Percentiles rank a stretch among this genome's conserved stretches.
Conservation (phyloP, 2,888 invertebrate genomes). For the Heteromurus nitidus region DNA sequence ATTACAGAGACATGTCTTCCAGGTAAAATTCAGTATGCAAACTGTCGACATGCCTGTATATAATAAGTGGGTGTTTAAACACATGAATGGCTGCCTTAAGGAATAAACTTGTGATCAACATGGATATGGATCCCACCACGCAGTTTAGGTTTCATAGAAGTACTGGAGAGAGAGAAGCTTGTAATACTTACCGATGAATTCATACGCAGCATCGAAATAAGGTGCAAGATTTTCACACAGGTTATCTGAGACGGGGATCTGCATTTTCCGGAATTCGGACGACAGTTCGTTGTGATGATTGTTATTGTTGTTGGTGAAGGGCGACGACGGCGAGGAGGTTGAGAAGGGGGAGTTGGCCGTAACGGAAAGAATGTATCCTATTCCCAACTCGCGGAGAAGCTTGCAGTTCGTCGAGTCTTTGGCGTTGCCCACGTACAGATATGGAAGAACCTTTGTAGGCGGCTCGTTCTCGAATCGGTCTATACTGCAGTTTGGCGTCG, state of each 20-base stretch:
- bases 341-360: slow-evolving; percentile 58
- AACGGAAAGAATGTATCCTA: slow-evolving; percentile 68
- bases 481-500: slow-evolving; percentile 29
- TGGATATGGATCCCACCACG: no score
- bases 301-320: background rate
- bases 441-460: slow-evolving; percentile 79
- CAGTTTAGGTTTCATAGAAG: no score
- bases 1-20: no score
- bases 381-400: slow-evolving; percentile 76
- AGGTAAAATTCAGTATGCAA: no score
- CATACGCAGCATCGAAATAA: slow-evolving; percentile 79
- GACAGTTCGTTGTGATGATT: background rate
- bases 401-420: slow-evolving; percentile 79
- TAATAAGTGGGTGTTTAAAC: no score
- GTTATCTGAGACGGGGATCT: slow-evolving; percentile 80
- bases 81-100: no score
- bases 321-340: slow-evolving; percentile 38
- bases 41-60: no score
- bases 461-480: slow-evolving; percentile 55
- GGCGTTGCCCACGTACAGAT: slow-evolving; percentile 79
- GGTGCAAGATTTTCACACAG: slow-evolving; percentile 79
- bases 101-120: no score
- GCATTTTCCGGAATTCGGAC: slow-evolving; percentile 74
- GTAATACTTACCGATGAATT: slow-evolving; percentile 78
- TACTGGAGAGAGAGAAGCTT: background rate